Base-by-base conservation (phyloP, 2,888 invertebrate genomes). In the Ichneumon xanthorius region DNA sequence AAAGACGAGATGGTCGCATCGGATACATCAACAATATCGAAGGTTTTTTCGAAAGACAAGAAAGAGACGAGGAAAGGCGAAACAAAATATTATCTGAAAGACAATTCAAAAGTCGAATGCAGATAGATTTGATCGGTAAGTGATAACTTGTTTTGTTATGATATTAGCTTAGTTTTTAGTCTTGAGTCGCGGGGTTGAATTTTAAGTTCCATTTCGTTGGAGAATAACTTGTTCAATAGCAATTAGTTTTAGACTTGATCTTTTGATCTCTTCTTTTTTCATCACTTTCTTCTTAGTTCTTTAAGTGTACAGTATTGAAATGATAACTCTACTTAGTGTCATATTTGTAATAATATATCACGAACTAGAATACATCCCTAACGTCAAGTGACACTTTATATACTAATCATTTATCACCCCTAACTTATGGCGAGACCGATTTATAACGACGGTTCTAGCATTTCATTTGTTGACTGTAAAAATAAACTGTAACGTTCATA, bases 11-110 rank as follows among this genome's bases (percentile, higher is more conserved):
- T n/a, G n/a, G n/a, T n/a, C n/a, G n/a, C n/a, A n/a, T n/a, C n/a
- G n/a, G 76, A 70, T 71, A 63, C 22, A 82, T 82, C 70, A 71
- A 76, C 53, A 45, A 82, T 48, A 45, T 82, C 76, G 70, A 82
- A 82, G 76, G 76, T 19, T 61, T 77, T 40, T 82, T 77, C 76
- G 82, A 82, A 76, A 82, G 70, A 76, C 76, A 76, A 71, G 53
- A 70, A 63, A 61, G 77, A 61, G 76, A 82, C 76, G 71, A 77
- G 22, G 63, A 82, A 77, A 58, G 50, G 70, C 45, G 70, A 68
- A 75, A 76, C 53, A 61, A 81, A 70, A 81, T 70, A 45, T 22
- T 61, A n/a, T 26, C 72, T 50, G 61, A 63, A 72, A 72, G 80
- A 63, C 71, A 72, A 80, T 26, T 14, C 33, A 80, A 72, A 80